Base-by-base conservation (phyloP, 2,888 invertebrate species). In the Rotaria socialis region DNA sequence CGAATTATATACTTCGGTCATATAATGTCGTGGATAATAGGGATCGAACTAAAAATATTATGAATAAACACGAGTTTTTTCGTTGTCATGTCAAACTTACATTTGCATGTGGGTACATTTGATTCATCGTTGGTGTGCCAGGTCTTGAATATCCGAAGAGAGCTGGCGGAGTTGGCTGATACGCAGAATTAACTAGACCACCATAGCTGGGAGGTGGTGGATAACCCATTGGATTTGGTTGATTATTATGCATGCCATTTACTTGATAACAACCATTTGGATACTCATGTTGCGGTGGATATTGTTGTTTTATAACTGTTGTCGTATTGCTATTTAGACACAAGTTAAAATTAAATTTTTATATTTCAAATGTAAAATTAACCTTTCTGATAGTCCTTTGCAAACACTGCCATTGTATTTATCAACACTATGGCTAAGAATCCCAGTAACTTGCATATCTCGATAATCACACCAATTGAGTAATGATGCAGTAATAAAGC, bases 171-270 rank as follows among this genome's bases (percentile, higher is more conserved):
- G 67, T 16, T 67, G 67, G 67, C 22, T 80, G 75, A 80, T 47
- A 80, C 24, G 7, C 47, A 11, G 75, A 47, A 80, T 80, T 80
- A 2, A 47, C 10, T 4, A 47, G 19, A 22, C 47, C 75, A 80
- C 8, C 43, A 80, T 80, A 80, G 27, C 27, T 80, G 19, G 75
- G 75, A 47, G 75, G 75, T 47, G 75, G 75, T 43, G 75, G 75
- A 80, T 80, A 80, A 24, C 47, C 47, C 67, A 67, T 80, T 19
- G 75, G 75, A 80, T 47, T 67, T 16, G 11, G 35, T 35, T n/a
- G 67, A 35, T 27, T 5, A 67, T 27, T 27, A 35, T 67, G 35
- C 11, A 67, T 11, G 22, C 43, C 75, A n/a, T 47, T 24, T 10
- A 80, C 8, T 80, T 80, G 75, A 80, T 80, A 80, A 43, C 75